phyloP scores from a whole-genome alignment of 2,888 invertebrate species.

The Monopis laevigella region DNA sequence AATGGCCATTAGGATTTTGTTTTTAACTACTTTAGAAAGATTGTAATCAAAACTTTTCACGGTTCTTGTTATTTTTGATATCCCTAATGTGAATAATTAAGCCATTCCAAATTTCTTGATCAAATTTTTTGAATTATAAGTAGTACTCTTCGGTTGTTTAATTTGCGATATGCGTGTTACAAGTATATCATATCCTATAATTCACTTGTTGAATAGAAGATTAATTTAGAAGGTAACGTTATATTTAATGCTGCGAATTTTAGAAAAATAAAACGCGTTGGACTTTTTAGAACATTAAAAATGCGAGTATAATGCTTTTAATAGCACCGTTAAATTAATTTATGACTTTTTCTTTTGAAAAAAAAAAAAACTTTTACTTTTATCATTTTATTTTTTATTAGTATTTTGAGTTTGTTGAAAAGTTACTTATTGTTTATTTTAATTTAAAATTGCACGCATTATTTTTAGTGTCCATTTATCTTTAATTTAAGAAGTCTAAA shows the following conservation, averaged over 20 bases:
- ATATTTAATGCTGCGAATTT: conserved; percentile 38
- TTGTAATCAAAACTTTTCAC: neutral
- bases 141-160: too few relatives aligned
- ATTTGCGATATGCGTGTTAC: conserved; percentile 2
- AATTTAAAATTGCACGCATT: too few relatives aligned
- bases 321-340: conserved; percentile 64
- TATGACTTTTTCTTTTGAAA: conserved; percentile 45
- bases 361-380: conserved; percentile 34
- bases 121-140: neutral
- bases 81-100: conserved; percentile 7
- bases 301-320: conserved; percentile 64
- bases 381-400: neutral
- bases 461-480: too few relatives aligned
- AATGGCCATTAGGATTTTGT: conserved; percentile 9
- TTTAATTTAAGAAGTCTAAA: too few relatives aligned
- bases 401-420: neutral
- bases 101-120: neutral
- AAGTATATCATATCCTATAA: conserved; percentile 24
- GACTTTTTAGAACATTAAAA: conserved; percentile 63
- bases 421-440: too few relatives aligned
- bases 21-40: neutral
- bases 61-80: neutral
- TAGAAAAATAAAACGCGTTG: conserved; percentile 52
- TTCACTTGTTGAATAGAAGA: conserved; percentile 45
- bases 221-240: conserved; percentile 37